A percentile compares a stretch with the other conserved stretches of the same genome.
Evolutionary conservation across 2,797 vertebrate genomes (phyloP).

Genomic region (Sphenodon punctatus): DNA sequence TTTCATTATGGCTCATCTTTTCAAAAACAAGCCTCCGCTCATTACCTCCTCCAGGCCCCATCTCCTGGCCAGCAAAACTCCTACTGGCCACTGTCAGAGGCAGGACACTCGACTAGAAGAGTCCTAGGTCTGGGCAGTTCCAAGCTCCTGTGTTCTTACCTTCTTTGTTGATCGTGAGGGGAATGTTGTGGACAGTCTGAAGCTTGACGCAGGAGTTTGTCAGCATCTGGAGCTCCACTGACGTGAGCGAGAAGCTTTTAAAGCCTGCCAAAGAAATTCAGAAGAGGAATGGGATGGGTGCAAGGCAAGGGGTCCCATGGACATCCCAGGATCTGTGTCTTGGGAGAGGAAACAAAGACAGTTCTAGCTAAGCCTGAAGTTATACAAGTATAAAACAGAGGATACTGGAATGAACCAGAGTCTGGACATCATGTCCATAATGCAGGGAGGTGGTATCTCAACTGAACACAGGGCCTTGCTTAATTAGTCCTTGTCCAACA

Average conservation of each 20-base stretch:
- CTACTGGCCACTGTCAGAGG: neutral
- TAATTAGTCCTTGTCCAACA: neutral
- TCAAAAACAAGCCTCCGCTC: neutral
- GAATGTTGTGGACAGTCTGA: slow-evolving; percentile 92
- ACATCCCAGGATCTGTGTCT: neutral
- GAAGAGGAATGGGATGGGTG: neutral
- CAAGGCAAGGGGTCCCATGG: fast-evolving
- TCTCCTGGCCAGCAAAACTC: too few species aligned
- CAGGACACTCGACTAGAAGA: neutral
- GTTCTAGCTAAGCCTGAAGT: too few species aligned
- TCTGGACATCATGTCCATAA: neutral
- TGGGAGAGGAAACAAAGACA: neutral
- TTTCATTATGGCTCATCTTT: neutral
- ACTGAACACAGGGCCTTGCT: neutral
- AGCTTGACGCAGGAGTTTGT: slow-evolving; percentile 96
- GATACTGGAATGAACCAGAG: neutral
- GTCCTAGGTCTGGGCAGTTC: neutral
- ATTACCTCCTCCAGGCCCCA: neutral
- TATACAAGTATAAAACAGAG: too few species aligned
- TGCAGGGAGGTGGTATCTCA: neutral
- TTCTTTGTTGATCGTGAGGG: slow-evolving; percentile 93
- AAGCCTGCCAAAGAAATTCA: slow-evolving; percentile 77
- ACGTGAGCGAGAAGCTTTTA: slow-evolving; percentile 92
- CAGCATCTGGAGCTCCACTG: slow-evolving; percentile 95
- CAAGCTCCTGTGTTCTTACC: slow-evolving; percentile 70